A percentile compares a stretch with the other conserved stretches of the same genome.
Conservation (phyloP, 1,140 invertebrate genomes). For the Polypedilum pembai region DNA sequence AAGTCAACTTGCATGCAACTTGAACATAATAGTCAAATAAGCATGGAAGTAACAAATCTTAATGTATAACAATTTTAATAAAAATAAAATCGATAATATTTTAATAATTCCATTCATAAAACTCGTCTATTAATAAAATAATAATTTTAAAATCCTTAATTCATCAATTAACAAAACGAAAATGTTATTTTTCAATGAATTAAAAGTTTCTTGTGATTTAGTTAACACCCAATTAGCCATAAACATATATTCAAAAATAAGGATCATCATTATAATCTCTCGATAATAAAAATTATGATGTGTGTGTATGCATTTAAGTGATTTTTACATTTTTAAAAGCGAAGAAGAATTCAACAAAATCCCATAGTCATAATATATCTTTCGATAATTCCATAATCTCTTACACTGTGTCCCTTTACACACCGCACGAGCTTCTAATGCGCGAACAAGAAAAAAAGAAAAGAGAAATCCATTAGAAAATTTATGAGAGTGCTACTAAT, state of each 20-base stretch:
- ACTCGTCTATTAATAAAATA: too few relatives aligned
- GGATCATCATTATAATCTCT: slow-evolving; percentile 9
- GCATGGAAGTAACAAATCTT: too few relatives aligned
- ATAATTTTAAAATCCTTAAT: too few relatives aligned
- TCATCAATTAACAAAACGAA: too few relatives aligned
- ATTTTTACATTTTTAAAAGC: not conserved
- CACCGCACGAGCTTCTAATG: slow-evolving; percentile 5
- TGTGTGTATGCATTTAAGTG: not conserved
- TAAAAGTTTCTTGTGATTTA: too few relatives aligned
- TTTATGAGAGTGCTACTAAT: slow-evolving; percentile 1
- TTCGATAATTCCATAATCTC: slow-evolving; percentile 12
- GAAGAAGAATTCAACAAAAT: not conserved
- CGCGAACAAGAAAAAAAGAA: not conserved
- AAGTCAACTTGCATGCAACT: too few relatives aligned
- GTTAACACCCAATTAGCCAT: not conserved
- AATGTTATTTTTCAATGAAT: too few relatives aligned
- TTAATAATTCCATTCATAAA: too few relatives aligned
- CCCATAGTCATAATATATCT: not conserved
- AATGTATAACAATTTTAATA: too few relatives aligned
- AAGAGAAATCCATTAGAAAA: slow-evolving; percentile 2
- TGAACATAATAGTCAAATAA: too few relatives aligned
- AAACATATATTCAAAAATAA: not conserved
- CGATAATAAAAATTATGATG: not conserved
- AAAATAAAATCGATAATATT: too few relatives aligned
- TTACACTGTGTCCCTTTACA: slow-evolving; percentile 12